Base-by-base conservation (phyloP, 1,140 invertebrate species). In the Lordiphosa mommai region DNA sequence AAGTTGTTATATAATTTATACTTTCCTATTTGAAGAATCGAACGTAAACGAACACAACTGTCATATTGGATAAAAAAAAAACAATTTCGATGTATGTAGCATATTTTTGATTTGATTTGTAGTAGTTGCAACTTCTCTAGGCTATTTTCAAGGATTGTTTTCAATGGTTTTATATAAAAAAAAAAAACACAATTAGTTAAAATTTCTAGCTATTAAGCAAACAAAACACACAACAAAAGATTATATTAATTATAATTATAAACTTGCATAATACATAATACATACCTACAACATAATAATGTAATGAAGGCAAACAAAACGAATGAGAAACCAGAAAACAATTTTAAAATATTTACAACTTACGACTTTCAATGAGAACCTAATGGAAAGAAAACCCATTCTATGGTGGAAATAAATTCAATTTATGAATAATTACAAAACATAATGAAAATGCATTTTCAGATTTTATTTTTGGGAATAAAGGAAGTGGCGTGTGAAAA, bases 331-430 rank as follows among this genome's bases (percentile, higher is more conserved):
- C 34, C 52, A 67, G 38, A 51, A 72, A 72, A 65, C 48, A 46
- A 80, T 47, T 80, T 80, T 84, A 70, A 80, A 79, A 82, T 76
- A 84, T 84, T 84, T 80, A 82, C 76, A 80, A 84, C 58, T 84
- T 80, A 80, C 61, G 48, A 47, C 44, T 76, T 80, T 80, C 71
- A 82, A 82, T 65, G 76, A 71, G 55, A 82, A 76, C 7, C 72
- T 74, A 79, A 71, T 76, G 71, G 65, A 74, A 74, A 55, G 33
- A 70, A 55, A 47, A 44, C 46, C 46, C 66, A 67, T 82, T 82
- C 79, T 85, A 68, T 74, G 80, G 58, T 86, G 61, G 70, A 85
- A 85, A 86, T 86, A 86, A 80, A 85, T 68, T 70, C 66, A 85
- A 86, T 79, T 86, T 86, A 85, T 85, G 66, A 56, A 85, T 80